Percentiles rank a stretch among this genome's conserved stretches.
phyloP scores from a whole-genome alignment of 2,888 invertebrate species.

The Conus canariensis region DNA sequence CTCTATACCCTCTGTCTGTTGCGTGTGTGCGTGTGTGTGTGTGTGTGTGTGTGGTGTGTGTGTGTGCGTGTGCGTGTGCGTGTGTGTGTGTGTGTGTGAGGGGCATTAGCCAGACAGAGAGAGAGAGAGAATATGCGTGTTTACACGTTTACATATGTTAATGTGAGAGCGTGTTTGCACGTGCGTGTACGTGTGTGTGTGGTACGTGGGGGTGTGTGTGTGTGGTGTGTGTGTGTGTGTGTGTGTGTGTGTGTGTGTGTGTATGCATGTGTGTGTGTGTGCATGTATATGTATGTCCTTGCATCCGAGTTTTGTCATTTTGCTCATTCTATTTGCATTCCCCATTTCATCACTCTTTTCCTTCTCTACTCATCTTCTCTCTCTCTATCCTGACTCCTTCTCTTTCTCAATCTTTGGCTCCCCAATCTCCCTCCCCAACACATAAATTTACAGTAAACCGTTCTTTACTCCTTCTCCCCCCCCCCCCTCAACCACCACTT shows the following conservation, averaged over 20 bases:
- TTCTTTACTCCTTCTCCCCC: no score
- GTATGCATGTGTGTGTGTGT: neutral
- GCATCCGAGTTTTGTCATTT: neutral
- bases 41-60: constrained; percentile 13
- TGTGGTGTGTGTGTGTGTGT: neutral
- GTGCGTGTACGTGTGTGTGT: neutral
- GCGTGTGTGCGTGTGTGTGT: constrained; percentile 4
- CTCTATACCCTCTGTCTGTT: neutral
- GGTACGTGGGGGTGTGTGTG: neutral
- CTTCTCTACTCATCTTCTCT: neutral
- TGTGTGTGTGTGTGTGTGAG: neutral
- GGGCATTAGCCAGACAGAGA: neutral
- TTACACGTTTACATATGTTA: no score
- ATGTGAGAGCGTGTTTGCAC: no score
- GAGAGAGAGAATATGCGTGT: neutral
- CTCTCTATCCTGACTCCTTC: neutral
- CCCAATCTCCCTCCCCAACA: neutral
- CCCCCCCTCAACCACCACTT: no score
- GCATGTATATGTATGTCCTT: neutral
- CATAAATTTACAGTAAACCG: no score
- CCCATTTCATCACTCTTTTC: no score
- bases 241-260: neutral
- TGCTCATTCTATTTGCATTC: no score
- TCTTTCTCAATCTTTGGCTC: neutral
- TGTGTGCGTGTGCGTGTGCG: neutral